These are phyloP conservation scores for Leucophenga varia DNA, from an alignment of 1,140 invertebrate species.

Conservation along the genomic window DNA sequence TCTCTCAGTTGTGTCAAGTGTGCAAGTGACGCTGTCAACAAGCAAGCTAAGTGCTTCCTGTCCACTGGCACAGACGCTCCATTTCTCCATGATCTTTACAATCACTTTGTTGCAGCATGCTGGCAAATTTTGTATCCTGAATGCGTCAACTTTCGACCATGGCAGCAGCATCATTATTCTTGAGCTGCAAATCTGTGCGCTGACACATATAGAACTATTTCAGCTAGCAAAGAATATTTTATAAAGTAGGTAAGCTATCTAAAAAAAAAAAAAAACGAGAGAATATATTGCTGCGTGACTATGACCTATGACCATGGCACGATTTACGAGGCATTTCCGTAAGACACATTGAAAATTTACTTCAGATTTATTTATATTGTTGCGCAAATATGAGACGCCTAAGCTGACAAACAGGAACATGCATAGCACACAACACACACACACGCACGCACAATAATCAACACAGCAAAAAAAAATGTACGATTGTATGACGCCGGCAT, in stretches of 20 bases:
- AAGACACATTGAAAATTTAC: constrained; percentile 55
- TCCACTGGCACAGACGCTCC: constrained; percentile 1
- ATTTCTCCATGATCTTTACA: not conserved
- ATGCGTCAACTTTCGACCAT: constrained; percentile 30
- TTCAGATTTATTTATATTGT: constrained; percentile 52
- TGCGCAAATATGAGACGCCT: no score
- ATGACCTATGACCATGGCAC: constrained; percentile 44
- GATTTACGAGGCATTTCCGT: constrained; percentile 54
- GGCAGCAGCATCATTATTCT: no score
- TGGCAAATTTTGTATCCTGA: no score
- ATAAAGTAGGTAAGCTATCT: no score
- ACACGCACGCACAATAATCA: constrained; percentile 16
- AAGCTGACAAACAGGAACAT: no score
- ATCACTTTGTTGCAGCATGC: not conserved
- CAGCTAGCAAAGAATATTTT: constrained; percentile 10
- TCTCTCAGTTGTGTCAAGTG: no score
- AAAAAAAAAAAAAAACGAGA: constrained; percentile 14
- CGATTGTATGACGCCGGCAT: constrained; percentile 4
- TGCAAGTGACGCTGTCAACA: constrained; percentile 37
- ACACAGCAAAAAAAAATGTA: constrained; percentile 36
- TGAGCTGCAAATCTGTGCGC: constrained; percentile 42
- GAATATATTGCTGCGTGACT: constrained; percentile 34
- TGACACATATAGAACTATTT: no score
- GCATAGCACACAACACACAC: no score
- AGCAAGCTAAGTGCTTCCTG: constrained; percentile 46